A percentile compares a stretch with the other conserved stretches of the same genome.
Evolutionary conservation across 2,113 vertebrate genomes (phyloP).

Genomic region (Gallinago jamesoni): DNA sequence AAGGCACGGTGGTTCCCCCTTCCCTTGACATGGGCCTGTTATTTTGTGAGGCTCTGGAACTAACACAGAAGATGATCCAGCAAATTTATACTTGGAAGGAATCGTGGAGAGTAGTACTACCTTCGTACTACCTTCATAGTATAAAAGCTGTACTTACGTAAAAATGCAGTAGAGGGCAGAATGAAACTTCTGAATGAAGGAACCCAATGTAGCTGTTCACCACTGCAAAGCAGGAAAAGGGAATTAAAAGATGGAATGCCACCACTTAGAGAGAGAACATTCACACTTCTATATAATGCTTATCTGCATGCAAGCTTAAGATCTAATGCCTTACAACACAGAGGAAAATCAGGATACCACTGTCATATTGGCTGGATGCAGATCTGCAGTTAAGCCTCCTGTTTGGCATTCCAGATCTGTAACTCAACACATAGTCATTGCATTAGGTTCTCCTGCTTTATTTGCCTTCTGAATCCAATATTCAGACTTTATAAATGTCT

Average conservation of each 20-base stretch:
- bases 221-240: not conserved
- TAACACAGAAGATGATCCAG: not conserved
- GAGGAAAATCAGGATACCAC: not conserved
- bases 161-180: conserved; percentile 62
- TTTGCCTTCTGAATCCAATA: not conserved
- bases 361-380: not conserved
- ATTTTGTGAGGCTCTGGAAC: not conserved
- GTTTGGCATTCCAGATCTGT: not conserved
- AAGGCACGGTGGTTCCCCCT: rapidly evolving
- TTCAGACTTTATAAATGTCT: not conserved
- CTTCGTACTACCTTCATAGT: not conserved
- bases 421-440: not conserved
- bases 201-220: rapidly evolving
- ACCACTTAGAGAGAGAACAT: not conserved
- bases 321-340: not conserved
- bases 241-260: not conserved
- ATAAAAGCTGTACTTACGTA: not conserved
- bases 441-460: not conserved
- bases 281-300: not conserved
- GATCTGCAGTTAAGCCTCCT: not conserved
- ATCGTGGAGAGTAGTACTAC: not conserved
- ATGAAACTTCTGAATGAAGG: not conserved
- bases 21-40: not conserved
- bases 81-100: not conserved
- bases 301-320: not conserved